Evolutionary conservation across 2,888 invertebrate genomes (phyloP).

Genomic region (Eristalinus sepulchralis): DNA sequence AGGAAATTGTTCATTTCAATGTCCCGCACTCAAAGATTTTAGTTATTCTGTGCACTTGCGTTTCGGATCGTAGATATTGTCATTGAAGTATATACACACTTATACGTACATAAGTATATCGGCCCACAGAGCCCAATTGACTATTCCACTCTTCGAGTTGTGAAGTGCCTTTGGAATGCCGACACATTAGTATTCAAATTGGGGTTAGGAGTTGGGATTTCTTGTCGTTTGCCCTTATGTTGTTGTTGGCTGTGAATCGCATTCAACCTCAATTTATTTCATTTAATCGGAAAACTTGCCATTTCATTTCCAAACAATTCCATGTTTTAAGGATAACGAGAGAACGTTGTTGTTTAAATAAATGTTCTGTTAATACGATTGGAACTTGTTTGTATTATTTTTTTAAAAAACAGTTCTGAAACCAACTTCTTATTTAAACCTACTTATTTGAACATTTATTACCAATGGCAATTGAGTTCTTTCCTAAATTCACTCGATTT

Average conservation of each 20-base stretch:
- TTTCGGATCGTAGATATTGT: background rate
- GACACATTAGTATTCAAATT: background rate
- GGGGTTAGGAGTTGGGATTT: background rate
- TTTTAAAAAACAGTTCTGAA: no score
- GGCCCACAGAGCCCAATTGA: background rate
- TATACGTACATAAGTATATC: no score
- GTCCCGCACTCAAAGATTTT: background rate
- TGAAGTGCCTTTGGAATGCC: background rate
- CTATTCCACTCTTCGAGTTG: background rate
- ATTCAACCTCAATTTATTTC: background rate
- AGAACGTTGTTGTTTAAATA: background rate
- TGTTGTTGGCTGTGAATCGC: background rate
- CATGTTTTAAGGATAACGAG: background rate
- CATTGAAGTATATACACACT: no score
- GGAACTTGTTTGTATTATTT: no score
- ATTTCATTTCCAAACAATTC: background rate
- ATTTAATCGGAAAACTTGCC: background rate
- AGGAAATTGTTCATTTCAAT: constrained; percentile 2
- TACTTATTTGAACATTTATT: no score
- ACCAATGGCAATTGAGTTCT: no score
- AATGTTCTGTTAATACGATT: background rate
- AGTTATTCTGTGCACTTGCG: constrained; percentile 13
- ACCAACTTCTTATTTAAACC: no score
- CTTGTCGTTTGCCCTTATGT: background rate
- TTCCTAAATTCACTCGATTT: no score